Evolutionary conservation across 2,888 invertebrate genomes (phyloP).

Genomic region (Drosophila pseudotakahashii): DNA sequence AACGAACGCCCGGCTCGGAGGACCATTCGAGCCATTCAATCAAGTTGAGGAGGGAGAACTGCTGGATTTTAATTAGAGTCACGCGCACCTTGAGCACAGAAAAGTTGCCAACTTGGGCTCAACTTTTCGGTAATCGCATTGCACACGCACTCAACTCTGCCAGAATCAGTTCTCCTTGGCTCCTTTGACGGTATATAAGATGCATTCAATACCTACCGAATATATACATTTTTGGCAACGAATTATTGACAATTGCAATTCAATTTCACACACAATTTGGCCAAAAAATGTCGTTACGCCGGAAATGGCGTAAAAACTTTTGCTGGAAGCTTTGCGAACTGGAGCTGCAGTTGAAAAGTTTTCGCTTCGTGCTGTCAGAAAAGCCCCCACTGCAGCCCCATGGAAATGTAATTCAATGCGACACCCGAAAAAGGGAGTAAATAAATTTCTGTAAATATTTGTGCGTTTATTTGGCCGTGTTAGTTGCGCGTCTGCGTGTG

Average conservation of each 20-base stretch:
- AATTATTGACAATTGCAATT: slow-evolving; percentile 77
- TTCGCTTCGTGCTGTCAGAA: slow-evolving; percentile 59
- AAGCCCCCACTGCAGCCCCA: slow-evolving; percentile 24
- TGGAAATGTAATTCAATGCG: slow-evolving; percentile 73
- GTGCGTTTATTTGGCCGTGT: slow-evolving; percentile 32
- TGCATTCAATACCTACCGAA: slow-evolving; percentile 21
- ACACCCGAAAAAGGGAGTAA: slow-evolving; percentile 56
- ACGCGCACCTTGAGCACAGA: slow-evolving; percentile 17
- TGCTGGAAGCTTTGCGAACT: slow-evolving; percentile 43
- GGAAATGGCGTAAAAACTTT: slow-evolving; percentile 67
- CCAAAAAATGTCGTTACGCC: slow-evolving; percentile 67
- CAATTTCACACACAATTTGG: slow-evolving; percentile 78
- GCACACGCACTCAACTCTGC: slow-evolving; percentile 51
- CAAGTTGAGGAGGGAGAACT: slow-evolving; percentile 25
- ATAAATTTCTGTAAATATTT: slow-evolving; percentile 67
- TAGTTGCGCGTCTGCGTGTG: slow-evolving; percentile 56
- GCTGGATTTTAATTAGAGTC: slow-evolving; percentile 35
- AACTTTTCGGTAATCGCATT: slow-evolving; percentile 60
- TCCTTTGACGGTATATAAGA: slow-evolving; percentile 40
- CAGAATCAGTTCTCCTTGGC: slow-evolving; percentile 61
- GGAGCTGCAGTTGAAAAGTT: slow-evolving; percentile 59
- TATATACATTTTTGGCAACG: slow-evolving; percentile 63
- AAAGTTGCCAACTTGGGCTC: slow-evolving; percentile 31
- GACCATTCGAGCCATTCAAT: slow-evolving; percentile 54
- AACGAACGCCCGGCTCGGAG: neutral